These are phyloP conservation scores for Himalopsyche japonica DNA, from an alignment of 2,888 invertebrate genomes.

Conservation along the genomic window DNA sequence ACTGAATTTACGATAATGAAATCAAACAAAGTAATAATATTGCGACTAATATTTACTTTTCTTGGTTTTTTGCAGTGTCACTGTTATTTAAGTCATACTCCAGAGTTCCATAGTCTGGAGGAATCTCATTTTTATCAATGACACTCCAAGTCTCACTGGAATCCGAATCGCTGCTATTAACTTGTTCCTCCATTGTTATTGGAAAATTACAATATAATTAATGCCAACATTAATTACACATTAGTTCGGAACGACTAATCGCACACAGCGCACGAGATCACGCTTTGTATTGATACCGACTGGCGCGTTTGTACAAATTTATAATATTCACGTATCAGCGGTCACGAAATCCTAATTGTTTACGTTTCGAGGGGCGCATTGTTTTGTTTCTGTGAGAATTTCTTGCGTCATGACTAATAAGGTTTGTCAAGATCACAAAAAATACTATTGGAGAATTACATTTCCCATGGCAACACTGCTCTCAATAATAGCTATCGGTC, in stretches of 20 bases:
- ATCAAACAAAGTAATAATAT: not conserved
- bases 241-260: not conserved
- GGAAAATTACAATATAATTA: not conserved
- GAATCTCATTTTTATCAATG: constrained; percentile 46
- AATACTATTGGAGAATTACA: no score
- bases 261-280: not conserved
- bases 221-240: not conserved
- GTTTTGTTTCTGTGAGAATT: not conserved
- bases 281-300: not conserved
- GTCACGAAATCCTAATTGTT: not conserved
- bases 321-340: not conserved
- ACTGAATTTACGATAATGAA: no score
- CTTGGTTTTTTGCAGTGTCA: constrained; percentile 44
- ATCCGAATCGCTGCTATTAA: constrained; percentile 59
- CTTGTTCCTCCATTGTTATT: constrained; percentile 38
- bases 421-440: not conserved
- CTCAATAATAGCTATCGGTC: no score
- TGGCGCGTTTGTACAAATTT: not conserved
- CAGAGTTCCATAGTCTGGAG: constrained; percentile 42
- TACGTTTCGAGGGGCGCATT: not conserved
- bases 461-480: no score
- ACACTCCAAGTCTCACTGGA: constrained; percentile 60
- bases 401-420: not conserved
- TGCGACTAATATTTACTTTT: constrained; percentile 44
- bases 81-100: not conserved